Percentiles rank a stretch among this genome's conserved stretches.
phyloP scores from a whole-genome alignment of 1,140 invertebrate genomes.

The Neodiprion lecontei region DNA sequence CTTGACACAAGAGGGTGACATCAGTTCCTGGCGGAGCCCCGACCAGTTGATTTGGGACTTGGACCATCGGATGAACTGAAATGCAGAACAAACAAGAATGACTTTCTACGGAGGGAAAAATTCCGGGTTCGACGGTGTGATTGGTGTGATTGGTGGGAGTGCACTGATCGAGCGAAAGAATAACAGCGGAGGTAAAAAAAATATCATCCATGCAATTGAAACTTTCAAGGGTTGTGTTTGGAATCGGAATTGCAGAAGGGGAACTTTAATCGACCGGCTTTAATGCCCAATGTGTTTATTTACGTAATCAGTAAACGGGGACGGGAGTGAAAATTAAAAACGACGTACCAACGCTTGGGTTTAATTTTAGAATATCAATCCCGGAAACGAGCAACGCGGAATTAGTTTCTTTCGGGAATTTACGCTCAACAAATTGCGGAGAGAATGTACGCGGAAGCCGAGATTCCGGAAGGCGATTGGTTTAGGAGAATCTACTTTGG shows the following conservation, averaged over 20 bases:
- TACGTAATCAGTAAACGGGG: too few relatives aligned
- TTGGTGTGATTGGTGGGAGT: background rate
- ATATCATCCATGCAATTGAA: conserved; percentile 36
- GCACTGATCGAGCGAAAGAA: conserved; percentile 38
- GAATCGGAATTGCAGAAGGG: background rate
- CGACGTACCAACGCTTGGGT: too few relatives aligned
- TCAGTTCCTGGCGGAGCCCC: conserved; percentile 80
- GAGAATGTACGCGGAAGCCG: too few relatives aligned
- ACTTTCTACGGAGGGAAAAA: conserved; percentile 9
- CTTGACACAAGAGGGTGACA: conserved; percentile 85
- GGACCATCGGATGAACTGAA: conserved; percentile 83
- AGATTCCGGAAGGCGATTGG: too few relatives aligned
- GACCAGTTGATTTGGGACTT: conserved; percentile 84
- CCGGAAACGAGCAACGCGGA: too few relatives aligned
- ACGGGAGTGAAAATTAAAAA: too few relatives aligned
- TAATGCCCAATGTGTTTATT: too few relatives aligned
- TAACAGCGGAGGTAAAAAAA: conserved; percentile 25
- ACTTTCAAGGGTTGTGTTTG: conserved; percentile 29
- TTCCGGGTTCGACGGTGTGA: background rate
- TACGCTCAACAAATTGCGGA: too few relatives aligned
- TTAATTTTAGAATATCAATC: too few relatives aligned
- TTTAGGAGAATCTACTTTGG: too few relatives aligned
- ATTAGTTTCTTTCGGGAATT: too few relatives aligned
- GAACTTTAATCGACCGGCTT: too few relatives aligned
- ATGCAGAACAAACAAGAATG: conserved; percentile 40